Conservation (phyloP, 2,797 vertebrate species). For the Martes flavigula region DNA sequence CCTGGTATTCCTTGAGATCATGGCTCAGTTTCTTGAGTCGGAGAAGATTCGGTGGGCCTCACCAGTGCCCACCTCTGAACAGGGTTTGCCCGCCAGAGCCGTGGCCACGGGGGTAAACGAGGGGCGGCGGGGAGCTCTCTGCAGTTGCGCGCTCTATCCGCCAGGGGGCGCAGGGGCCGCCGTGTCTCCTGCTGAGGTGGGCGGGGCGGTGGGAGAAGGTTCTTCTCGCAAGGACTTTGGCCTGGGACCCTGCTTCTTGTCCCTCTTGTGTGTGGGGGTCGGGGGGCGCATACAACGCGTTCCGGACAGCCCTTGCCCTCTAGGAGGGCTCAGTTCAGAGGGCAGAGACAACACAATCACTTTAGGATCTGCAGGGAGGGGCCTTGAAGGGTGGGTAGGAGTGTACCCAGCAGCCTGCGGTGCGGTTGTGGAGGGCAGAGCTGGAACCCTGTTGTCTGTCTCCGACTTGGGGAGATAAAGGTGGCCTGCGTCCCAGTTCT, state of each 20-base stretch:
- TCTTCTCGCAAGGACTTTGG: not conserved
- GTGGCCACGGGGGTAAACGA: accelerated
- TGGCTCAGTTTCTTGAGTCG: not conserved
- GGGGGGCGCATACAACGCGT: accelerated
- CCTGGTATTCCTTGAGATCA: not conserved
- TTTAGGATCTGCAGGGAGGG: slow-evolving; percentile 16
- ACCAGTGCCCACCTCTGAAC: not conserved
- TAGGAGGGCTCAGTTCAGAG: too few relatives aligned
- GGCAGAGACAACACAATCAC: not conserved
- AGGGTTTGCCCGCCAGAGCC: accelerated
- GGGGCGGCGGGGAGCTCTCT: not conserved
- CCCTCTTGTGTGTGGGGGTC: too few relatives aligned
- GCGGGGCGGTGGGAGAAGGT: not conserved
- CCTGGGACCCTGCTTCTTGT: not conserved
- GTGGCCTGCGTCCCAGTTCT: not conserved
- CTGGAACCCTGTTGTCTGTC: not conserved
- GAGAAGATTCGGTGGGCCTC: not conserved
- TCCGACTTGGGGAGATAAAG: not conserved
- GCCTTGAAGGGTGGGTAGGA: slow-evolving; percentile 43
- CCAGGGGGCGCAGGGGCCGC: slow-evolving; percentile 65
- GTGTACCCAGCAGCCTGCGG: not conserved
- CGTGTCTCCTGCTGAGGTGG: not conserved
- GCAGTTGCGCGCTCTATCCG: not conserved
- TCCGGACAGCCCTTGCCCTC: not conserved
- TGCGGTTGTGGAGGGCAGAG: not conserved